These are phyloP conservation scores for Zaprionus lineosus DNA, from an alignment of 2,888 invertebrate genomes.

Conservation along the genomic window DNA sequence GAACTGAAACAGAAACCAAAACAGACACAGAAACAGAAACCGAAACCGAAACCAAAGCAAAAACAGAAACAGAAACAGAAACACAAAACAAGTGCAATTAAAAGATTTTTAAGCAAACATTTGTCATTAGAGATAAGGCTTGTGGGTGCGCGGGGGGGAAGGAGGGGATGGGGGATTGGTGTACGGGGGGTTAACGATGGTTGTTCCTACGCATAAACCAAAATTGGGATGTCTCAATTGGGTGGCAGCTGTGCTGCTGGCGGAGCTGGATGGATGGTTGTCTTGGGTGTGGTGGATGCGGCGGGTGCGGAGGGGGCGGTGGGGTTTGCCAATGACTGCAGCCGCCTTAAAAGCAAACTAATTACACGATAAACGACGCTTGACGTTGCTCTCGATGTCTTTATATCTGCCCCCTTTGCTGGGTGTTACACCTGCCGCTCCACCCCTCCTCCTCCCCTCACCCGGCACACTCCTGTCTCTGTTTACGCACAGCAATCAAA, in stretches of 20 bases:
- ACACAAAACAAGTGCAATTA: constrained; percentile 74
- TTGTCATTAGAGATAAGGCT: constrained; percentile 75
- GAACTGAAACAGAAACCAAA: background rate
- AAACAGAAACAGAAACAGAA: constrained; percentile 24
- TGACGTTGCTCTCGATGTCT: constrained; percentile 27
- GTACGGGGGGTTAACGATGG: background rate
- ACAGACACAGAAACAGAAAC: constrained; percentile 23
- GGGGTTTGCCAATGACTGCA: background rate
- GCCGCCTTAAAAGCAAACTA: constrained; percentile 61
- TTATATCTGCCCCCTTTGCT: background rate
- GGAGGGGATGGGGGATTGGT: background rate
- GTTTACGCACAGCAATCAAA: constrained; percentile 61
- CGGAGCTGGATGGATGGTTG: background rate
- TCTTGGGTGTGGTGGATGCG: background rate
- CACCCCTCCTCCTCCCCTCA: background rate
- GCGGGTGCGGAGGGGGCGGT: background rate
- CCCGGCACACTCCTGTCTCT: constrained; percentile 5
- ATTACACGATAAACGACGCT: constrained; percentile 69
- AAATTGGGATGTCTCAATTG: constrained; percentile 69
- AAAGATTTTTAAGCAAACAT: constrained; percentile 77
- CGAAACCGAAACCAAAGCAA: constrained; percentile 30
- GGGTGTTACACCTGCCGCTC: background rate
- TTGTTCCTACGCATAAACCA: constrained; percentile 65
- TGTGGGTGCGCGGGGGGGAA: background rate
- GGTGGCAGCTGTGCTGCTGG: background rate